Conservation (phyloP, 1,140 invertebrate species). For the Phymastichus coffea region DNA sequence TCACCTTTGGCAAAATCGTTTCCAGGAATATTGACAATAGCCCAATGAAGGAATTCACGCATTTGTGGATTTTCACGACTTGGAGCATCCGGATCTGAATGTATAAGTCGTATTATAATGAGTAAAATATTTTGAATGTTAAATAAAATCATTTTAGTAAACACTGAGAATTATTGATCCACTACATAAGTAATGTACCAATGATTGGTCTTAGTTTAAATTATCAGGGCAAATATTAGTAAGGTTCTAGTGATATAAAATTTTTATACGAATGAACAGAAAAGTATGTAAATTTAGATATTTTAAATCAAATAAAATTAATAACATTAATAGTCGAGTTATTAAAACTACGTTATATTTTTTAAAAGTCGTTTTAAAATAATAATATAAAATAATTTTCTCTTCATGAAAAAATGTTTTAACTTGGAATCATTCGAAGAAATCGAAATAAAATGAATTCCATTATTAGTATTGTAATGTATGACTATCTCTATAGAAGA, state of each 20-base stretch:
- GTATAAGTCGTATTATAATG: too few species aligned
- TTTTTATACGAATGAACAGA: too few species aligned
- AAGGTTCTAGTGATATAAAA: too few species aligned
- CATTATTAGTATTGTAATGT: not conserved
- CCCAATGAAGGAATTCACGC: conserved; percentile 90
- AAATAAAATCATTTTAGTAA: too few species aligned
- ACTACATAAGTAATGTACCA: not conserved
- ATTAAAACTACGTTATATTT: too few species aligned
- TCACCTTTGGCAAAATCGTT: conserved; percentile 70
- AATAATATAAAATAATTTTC: not conserved
- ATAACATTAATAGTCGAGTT: too few species aligned
- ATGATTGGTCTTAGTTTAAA: not conserved
- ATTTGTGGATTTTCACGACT: conserved; percentile 73
- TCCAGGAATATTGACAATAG: conserved; percentile 87
- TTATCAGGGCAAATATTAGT: not conserved
- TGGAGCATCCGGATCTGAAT: conserved; percentile 85
- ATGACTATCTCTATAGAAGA: not conserved
- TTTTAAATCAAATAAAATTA: too few species aligned
- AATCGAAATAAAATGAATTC: not conserved
- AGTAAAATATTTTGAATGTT: too few species aligned
- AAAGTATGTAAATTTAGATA: too few species aligned
- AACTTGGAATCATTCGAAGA: not conserved
- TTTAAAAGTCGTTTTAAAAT: not conserved
- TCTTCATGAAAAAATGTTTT: not conserved
- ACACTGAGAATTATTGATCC: too few species aligned